phyloP scores from a whole-genome alignment of 2,113 vertebrate species.

The Vombatus ursinus region DNA sequence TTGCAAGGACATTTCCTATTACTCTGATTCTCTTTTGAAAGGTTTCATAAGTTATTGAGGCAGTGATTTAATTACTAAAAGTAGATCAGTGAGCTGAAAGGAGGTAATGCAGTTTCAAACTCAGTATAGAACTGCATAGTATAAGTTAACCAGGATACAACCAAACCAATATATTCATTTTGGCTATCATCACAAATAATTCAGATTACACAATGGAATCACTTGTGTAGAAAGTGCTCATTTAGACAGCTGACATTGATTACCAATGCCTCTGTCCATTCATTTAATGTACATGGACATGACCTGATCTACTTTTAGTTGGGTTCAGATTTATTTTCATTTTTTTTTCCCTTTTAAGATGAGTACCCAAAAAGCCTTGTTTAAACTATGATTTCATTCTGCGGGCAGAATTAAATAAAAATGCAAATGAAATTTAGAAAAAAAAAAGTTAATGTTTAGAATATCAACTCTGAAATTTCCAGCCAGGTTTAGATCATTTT shows the following conservation, averaged over 20 bases:
- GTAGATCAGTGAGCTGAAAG: not conserved
- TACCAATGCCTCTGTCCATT: not conserved
- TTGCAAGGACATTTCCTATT: not conserved
- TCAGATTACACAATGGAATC: not conserved
- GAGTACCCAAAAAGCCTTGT: not conserved
- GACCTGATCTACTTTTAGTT: not conserved
- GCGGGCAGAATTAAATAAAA: not conserved
- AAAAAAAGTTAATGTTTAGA: not conserved
- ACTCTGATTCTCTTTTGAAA: conserved; percentile 1
- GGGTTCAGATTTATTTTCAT: not conserved
- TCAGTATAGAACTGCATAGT: not conserved
- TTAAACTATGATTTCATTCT: not conserved
- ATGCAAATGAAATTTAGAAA: not conserved
- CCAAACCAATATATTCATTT: not conserved
- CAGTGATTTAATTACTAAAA: not conserved
- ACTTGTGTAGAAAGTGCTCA: not conserved
- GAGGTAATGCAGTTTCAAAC: not conserved
- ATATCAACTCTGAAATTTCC: conserved; percentile 31
- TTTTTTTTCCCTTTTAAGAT: not conserved
- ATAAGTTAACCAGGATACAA: not conserved
- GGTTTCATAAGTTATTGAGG: not conserved
- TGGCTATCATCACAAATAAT: not conserved
- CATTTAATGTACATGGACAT: not conserved
- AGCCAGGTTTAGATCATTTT: conserved; percentile 29
- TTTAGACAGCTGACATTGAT: not conserved